Percentiles rank a stretch among this genome's conserved stretches.
Evolutionary conservation across 2,888 invertebrate genomes (phyloP).

Genomic region (Crioceris asparagi): DNA sequence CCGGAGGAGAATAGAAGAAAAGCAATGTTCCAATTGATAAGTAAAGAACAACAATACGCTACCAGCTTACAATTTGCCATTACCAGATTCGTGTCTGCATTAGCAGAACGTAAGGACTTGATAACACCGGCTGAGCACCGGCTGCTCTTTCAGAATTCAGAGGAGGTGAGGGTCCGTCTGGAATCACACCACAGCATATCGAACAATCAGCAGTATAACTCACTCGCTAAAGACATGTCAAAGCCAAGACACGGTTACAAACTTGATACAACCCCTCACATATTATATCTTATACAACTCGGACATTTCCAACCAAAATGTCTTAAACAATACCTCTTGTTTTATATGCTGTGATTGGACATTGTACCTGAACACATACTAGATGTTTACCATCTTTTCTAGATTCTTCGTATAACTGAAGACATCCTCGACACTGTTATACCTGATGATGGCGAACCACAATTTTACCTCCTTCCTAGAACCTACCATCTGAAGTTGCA

Average conservation of each 20-base stretch:
- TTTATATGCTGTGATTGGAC: too few relatives aligned
- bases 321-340: not conserved
- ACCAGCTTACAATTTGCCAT: slow-evolving; percentile 69
- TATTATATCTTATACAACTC: slow-evolving; percentile 5
- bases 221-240: too few relatives aligned
- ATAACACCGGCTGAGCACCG: slow-evolving; percentile 67
- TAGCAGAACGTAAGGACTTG: slow-evolving; percentile 65
- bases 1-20: slow-evolving; percentile 52
- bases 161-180: slow-evolving; percentile 66
- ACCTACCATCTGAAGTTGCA: slow-evolving; percentile 65
- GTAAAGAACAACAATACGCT: slow-evolving; percentile 70
- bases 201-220: too few relatives aligned
- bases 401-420: slow-evolving; percentile 66
- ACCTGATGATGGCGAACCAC: slow-evolving; percentile 63
- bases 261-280: too few relatives aligned
- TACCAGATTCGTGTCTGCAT: slow-evolving; percentile 63
- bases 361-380: too few relatives aligned
- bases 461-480: slow-evolving; percentile 54
- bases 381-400: not conserved
- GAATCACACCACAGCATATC: too few relatives aligned
- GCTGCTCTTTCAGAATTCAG: slow-evolving; percentile 73
- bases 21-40: slow-evolving; percentile 62
- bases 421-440: slow-evolving; percentile 67
- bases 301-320: not conserved
- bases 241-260: too few relatives aligned